These are phyloP conservation scores for Sinentomon sp. DNA, from an alignment of 2,888 invertebrate species.

Conservation along the genomic window DNA sequence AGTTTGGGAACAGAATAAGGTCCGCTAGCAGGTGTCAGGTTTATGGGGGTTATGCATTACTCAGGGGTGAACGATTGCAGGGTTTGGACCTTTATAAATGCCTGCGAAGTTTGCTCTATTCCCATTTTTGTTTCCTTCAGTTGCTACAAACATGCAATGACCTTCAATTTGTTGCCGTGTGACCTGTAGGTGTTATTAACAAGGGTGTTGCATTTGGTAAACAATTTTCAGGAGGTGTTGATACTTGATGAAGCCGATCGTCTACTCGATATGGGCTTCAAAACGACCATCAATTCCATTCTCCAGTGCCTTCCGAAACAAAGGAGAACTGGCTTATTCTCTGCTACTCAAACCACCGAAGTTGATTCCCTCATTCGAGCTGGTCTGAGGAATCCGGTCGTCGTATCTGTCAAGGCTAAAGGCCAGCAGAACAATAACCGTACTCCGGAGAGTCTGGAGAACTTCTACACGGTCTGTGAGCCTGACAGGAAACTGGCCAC, in stretches of 20 bases:
- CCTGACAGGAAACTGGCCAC: slow-evolving; percentile 54
- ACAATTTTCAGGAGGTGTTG: slow-evolving; percentile 48
- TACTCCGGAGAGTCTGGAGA: slow-evolving; percentile 26
- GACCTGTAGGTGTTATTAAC: too few relatives aligned
- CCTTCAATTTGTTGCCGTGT: too few relatives aligned
- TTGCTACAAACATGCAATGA: too few relatives aligned
- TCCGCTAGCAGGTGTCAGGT: too few relatives aligned
- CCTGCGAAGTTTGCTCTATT: too few relatives aligned
- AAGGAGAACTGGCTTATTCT: slow-evolving; percentile 86
- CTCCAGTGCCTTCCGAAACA: slow-evolving; percentile 72
- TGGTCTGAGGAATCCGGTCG: slow-evolving; percentile 72
- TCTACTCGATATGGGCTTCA: slow-evolving; percentile 74
- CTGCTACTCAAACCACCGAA: slow-evolving; percentile 91
- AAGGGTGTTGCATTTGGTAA: too few relatives aligned
- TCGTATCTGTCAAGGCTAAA: slow-evolving; percentile 69
- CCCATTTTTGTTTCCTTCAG: too few relatives aligned
- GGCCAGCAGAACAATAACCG: slow-evolving; percentile 24
- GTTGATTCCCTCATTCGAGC: slow-evolving; percentile 70
- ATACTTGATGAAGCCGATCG: slow-evolving; percentile 92
- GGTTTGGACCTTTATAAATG: too few relatives aligned
- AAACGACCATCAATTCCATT: slow-evolving; percentile 54
- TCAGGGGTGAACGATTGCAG: too few relatives aligned
- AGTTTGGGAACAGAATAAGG: too few relatives aligned
- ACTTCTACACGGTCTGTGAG: slow-evolving; percentile 50
- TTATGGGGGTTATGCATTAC: too few relatives aligned